phyloP scores from a whole-genome alignment of 2,113 vertebrate genomes.

The Cardinalis cardinalis region DNA sequence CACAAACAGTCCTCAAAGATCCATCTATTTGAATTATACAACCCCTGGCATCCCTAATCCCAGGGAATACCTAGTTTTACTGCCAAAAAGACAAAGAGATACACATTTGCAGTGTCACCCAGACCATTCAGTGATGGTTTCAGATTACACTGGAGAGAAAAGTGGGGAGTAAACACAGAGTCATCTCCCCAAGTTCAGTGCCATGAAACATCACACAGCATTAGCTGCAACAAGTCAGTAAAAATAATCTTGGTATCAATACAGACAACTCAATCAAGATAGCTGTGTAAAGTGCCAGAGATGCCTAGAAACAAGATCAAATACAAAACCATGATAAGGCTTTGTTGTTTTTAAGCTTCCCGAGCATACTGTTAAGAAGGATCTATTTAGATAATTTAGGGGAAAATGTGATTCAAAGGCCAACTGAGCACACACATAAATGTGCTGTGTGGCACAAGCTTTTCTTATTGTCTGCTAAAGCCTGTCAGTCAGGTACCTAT shows the following conservation, averaged over 20 bases:
- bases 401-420: background rate
- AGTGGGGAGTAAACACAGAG: background rate
- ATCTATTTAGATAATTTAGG: background rate
- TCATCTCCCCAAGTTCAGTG: background rate
- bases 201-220: background rate
- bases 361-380: background rate
- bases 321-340: background rate
- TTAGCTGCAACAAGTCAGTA: background rate
- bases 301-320: background rate
- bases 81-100: background rate
- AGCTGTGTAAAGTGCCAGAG: background rate
- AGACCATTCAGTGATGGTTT: background rate
- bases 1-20: fast-evolving
- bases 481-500: background rate
- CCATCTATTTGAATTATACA: background rate
- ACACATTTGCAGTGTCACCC: background rate
- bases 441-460: background rate
- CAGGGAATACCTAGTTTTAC: background rate
- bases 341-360: background rate
- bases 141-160: background rate
- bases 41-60: background rate
- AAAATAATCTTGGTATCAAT: background rate
- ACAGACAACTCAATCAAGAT: background rate
- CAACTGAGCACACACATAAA: background rate
- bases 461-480: background rate